Evolutionary conservation across 2,797 vertebrate genomes (phyloP).

Genomic region (Clarias pachynema): DNA sequence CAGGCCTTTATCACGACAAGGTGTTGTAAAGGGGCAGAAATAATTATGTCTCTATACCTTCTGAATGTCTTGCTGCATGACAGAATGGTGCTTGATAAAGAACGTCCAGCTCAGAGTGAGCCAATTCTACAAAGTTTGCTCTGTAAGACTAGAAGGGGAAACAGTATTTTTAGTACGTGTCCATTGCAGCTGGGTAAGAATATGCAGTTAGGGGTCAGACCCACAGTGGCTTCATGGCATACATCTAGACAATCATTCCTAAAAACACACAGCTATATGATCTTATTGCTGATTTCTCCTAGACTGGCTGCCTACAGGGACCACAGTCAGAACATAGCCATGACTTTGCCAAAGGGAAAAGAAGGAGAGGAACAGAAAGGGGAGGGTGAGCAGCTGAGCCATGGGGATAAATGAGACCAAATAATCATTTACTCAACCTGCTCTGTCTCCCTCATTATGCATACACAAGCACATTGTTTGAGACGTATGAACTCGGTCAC

Average conservation of each 20-base stretch:
- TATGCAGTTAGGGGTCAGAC: slow-evolving; percentile 33
- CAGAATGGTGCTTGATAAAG: slow-evolving; percentile 39
- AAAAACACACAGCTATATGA: slow-evolving; percentile 48
- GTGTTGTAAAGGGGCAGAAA: background rate
- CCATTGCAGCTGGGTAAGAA: slow-evolving; percentile 59
- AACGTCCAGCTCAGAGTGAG: slow-evolving; percentile 31
- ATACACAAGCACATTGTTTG: slow-evolving; percentile 45
- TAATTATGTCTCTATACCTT: background rate
- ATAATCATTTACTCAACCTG: slow-evolving; percentile 53
- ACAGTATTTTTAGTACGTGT: slow-evolving; percentile 54
- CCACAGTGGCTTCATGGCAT: slow-evolving; percentile 19
- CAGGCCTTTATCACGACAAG: background rate
- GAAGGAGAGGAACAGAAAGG: slow-evolving; percentile 45
- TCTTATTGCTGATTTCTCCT: slow-evolving; percentile 41
- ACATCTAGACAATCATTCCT: slow-evolving; percentile 32
- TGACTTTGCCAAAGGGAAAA: slow-evolving; percentile 72
- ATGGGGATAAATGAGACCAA: slow-evolving; percentile 72
- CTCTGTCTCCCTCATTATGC: slow-evolving; percentile 21
- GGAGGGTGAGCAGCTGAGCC: slow-evolving; percentile 49
- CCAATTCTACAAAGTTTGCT: slow-evolving; percentile 44
- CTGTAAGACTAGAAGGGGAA: slow-evolving; percentile 42
- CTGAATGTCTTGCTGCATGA: background rate
- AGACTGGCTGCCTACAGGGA: slow-evolving; percentile 37
- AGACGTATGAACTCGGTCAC: slow-evolving; percentile 51
- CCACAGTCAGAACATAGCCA: slow-evolving; percentile 62